Percentiles rank a stretch among this genome's conserved stretches.
Evolutionary conservation across 92 coral and sea anemone species (phyloP).

Genomic region (Virgularia gustaviana): DNA sequence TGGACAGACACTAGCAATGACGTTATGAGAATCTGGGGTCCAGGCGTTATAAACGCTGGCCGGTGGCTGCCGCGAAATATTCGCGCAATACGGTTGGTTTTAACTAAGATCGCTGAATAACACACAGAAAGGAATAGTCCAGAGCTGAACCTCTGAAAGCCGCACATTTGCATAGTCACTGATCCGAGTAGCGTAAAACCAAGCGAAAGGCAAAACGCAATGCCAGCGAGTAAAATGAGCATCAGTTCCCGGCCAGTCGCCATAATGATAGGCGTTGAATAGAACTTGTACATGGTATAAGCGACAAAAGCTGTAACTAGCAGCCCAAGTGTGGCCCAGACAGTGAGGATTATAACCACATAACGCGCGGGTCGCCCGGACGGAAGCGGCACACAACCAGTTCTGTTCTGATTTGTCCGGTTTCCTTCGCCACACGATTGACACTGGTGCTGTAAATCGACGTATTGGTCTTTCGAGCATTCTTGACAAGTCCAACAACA

Average conservation of each 20-base stretch:
- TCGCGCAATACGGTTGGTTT: constrained; percentile 93
- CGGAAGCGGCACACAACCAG: constrained; percentile 77
- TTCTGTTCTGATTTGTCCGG: constrained; percentile 56
- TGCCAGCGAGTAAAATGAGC: constrained; percentile 70
- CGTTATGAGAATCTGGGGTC: constrained; percentile 75
- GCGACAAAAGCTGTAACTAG: constrained; percentile 54
- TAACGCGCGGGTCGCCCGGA: constrained; percentile 54
- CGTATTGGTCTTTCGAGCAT: constrained; percentile 54
- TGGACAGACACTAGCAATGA: constrained; percentile 68
- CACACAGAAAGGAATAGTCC: constrained; percentile 84
- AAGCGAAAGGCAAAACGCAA: constrained; percentile 65
- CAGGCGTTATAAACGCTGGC: constrained; percentile 80
- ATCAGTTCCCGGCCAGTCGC: constrained; percentile 99
- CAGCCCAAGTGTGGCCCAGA: constrained; percentile 67
- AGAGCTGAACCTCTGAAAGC: constrained; percentile 74
- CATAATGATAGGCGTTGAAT: constrained; percentile 87
- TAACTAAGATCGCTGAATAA: constrained; percentile 80
- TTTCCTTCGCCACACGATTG: constrained; percentile 52
- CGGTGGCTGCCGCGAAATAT: constrained; percentile 74
- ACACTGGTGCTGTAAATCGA: constrained; percentile 40
- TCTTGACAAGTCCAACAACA: constrained; percentile 83
- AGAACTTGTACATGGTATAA: constrained; percentile 53
- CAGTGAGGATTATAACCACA: constrained; percentile 64
- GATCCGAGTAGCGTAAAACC: constrained; percentile 66
- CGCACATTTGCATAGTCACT: constrained; percentile 64